Evolutionary conservation across 2,888 invertebrate genomes (phyloP).

Genomic region (Sphecodes monilicornis): DNA sequence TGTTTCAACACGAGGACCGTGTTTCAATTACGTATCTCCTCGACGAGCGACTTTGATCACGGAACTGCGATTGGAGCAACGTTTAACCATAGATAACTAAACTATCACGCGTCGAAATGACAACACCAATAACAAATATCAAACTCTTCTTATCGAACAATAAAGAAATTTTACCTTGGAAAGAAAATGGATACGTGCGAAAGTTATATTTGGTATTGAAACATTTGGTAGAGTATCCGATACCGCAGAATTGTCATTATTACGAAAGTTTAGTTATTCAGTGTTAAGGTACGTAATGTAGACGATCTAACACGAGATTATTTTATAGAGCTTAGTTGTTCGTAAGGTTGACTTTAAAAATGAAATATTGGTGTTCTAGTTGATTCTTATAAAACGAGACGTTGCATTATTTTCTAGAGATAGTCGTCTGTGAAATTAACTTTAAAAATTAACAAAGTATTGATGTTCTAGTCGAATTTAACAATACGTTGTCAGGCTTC

Average conservation of each 20-base stretch:
- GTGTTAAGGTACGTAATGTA: background rate
- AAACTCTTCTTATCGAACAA: background rate
- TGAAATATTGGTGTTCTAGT: background rate
- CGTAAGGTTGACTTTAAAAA: background rate
- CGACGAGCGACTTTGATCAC: background rate
- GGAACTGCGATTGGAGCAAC: background rate
- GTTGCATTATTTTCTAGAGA: background rate
- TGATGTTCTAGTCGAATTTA: background rate
- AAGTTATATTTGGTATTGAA: background rate
- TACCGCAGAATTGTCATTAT: background rate
- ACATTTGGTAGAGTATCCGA: background rate
- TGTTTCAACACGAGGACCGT: slow-evolving; percentile 32
- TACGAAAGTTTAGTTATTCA: background rate
- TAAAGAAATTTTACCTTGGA: background rate
- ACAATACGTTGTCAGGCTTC: background rate
- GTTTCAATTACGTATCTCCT: slow-evolving; percentile 12
- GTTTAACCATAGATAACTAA: background rate
- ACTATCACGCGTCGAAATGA: background rate
- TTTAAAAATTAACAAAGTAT: background rate
- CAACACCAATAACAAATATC: background rate
- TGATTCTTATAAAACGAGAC: background rate
- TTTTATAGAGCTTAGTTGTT: background rate
- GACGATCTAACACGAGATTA: background rate
- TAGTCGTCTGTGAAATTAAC: background rate
- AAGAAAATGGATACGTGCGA: background rate